Evolutionary conservation across 2,113 vertebrate species (phyloP), one percentile per base, ranked within the genome.

Genomic region (Mobula birostris): DNA sequence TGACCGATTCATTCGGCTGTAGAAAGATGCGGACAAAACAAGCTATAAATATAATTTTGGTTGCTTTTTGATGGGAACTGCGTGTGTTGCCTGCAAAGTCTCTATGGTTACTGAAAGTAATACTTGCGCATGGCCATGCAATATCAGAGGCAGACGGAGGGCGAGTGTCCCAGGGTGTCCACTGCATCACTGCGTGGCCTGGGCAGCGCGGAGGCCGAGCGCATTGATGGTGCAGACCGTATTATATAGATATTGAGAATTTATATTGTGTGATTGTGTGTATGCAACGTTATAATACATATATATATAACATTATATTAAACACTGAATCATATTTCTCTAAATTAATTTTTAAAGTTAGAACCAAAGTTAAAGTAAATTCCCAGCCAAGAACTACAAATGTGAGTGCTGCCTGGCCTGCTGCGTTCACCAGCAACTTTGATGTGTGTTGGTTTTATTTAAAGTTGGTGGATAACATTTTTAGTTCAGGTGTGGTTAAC

Each of bases 61-160:
- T 48, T 12, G 11, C 24, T 29, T 17, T 27, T 93, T 40, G 48
- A 48, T 93, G 29, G 36, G 11, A 74, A 56, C 9, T 17, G 15
- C 63, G 29, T 56, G 68, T 40, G 72, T 93, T 93, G 91, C 21
- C 70, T 93, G 91, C 19, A 27, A 24, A 24, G 36, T 93, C 21
- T 76, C 88, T 91, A 66, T 70, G 88, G 91, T 93, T 40, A 74
- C 70, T 92, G 63, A 91, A 91, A 91, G n/a, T 40, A 76, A 74
- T 29, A 76, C 74, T 93, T 93, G 68, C 56, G 19, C 21, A 72
- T 93, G 85, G 48, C 68, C 24, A 40, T 74, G 36, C 91, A 56
- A 56, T 93, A 8, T 74, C 24, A 74, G 17, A 76, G 32, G 32
- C 90, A 74, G 72, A 74, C 68, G 48, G 66, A 56, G 61, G 91